A percentile compares a stretch with the other conserved stretches of the same genome.
Conservation (phyloP, 2,888 invertebrate genomes). For the Drosophila mercatorum region DNA sequence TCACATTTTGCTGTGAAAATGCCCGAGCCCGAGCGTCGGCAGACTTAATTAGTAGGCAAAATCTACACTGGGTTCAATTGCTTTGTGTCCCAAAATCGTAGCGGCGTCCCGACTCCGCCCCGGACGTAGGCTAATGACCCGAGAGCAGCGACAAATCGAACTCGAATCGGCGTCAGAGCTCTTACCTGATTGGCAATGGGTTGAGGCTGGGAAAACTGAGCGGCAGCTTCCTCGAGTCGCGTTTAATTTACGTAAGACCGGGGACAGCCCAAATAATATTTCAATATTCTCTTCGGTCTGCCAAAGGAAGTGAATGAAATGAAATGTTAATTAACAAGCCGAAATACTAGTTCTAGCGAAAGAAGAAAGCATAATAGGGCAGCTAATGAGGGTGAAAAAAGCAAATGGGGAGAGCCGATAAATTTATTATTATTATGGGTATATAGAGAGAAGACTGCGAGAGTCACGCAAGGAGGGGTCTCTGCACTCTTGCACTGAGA, state of each 20-base stretch:
- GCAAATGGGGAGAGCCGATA: slow-evolving; percentile 1
- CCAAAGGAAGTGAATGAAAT: slow-evolving; percentile 11
- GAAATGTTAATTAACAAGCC: slow-evolving; percentile 49
- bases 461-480: neutral
- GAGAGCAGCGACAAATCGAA: slow-evolving; percentile 41
- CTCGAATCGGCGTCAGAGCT: slow-evolving; percentile 40
- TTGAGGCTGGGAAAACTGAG: slow-evolving; percentile 29
- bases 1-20: slow-evolving; percentile 21
- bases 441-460: neutral
- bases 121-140: slow-evolving; percentile 59
- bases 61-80: slow-evolving; percentile 55
- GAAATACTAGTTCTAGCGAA: slow-evolving; percentile 22
- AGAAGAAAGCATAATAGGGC: slow-evolving; percentile 14
- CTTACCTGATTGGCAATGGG: slow-evolving; percentile 59
- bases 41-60: slow-evolving; percentile 67
- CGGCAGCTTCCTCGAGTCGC: slow-evolving; percentile 13
- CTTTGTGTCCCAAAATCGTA: slow-evolving; percentile 21
- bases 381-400: slow-evolving; percentile 27
- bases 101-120: slow-evolving; percentile 13
- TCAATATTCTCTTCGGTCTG: slow-evolving; percentile 28
- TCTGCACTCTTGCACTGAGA: neutral
- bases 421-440: slow-evolving; percentile 4
- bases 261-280: slow-evolving; percentile 41
- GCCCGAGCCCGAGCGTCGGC: slow-evolving; percentile 11
- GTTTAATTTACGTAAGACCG: slow-evolving; percentile 59